A percentile compares a stretch with the other conserved stretches of the same genome.
These are phyloP conservation scores for Ophion ellenae DNA, from an alignment of 2,888 invertebrate species.

Conservation along the genomic window DNA sequence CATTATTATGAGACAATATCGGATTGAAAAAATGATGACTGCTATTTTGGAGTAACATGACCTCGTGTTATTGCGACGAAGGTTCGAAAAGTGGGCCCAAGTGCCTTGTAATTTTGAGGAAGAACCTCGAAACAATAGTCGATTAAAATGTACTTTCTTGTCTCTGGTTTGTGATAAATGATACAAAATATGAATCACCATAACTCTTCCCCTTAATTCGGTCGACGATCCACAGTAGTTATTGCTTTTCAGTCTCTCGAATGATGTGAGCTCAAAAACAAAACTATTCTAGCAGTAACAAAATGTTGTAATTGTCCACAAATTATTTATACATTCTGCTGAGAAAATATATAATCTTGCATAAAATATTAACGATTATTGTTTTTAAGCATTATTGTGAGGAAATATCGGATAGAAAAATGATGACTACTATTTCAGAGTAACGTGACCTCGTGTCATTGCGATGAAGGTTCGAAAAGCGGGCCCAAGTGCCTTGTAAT, in stretches of 20 bases:
- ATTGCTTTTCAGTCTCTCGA: too few species aligned
- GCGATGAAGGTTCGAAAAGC: not conserved
- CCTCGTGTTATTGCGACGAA: not conserved
- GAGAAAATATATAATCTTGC: too few species aligned
- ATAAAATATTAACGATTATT: not conserved
- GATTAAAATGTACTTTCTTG: conserved; percentile 9
- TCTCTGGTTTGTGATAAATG: too few species aligned
- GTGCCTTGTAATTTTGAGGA: conserved; percentile 13
- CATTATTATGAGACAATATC: not conserved
- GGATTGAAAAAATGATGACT: not conserved
- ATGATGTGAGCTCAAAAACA: too few species aligned
- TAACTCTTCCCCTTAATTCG: too few species aligned
- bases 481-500: conserved; percentile 11
- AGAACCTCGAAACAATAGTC: conserved; percentile 17
- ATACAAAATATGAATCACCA: too few species aligned
- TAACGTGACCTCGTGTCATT: conserved; percentile 7
- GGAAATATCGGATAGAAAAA: not conserved
- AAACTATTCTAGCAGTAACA: not conserved
- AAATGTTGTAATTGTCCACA: not conserved
- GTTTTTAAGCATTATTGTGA: not conserved
- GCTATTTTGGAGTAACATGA: not conserved
- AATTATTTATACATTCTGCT: not conserved
- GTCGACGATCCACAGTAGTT: too few species aligned
- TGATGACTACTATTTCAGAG: not conserved
- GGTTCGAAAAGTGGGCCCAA: conserved; percentile 11